Percentiles rank a stretch among this genome's conserved stretches.
Evolutionary conservation across 92 coral and sea anemone genomes (phyloP).

Genomic region (Siderastrea radians): DNA sequence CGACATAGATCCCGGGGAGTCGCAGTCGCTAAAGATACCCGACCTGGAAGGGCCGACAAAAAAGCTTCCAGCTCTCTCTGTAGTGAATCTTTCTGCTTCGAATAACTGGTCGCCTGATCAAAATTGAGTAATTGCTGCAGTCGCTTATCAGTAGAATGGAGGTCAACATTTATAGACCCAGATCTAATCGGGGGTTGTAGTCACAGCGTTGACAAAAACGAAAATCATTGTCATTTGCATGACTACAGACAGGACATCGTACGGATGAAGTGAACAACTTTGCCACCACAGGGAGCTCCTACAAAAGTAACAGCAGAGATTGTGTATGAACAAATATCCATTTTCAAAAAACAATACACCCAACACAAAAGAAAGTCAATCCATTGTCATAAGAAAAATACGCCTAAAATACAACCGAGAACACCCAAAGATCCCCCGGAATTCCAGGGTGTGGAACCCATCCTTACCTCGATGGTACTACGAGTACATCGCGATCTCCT

Average conservation of each 20-base stretch:
- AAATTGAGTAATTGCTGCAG: conserved; percentile 6
- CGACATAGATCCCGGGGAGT: no score
- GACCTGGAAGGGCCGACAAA: no score
- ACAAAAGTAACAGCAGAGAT: not conserved
- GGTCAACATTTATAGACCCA: not conserved
- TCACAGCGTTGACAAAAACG: conserved; percentile 48
- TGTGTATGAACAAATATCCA: not conserved
- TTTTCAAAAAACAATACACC: not conserved
- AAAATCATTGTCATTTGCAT: conserved; percentile 36
- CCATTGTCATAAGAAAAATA: not conserved
- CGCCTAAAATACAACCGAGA: not conserved
- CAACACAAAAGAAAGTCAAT: not conserved
- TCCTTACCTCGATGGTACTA: not conserved
- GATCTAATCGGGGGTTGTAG: not conserved
- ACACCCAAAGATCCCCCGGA: not conserved
- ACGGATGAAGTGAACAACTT: conserved; percentile 21
- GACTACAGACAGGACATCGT: conserved; percentile 32
- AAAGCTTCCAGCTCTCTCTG: no score
- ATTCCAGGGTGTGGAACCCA: not conserved
- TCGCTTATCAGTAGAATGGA: conserved; percentile 15
- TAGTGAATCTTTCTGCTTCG: no score
- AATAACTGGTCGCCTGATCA: no score
- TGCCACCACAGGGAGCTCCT: conserved; percentile 22
- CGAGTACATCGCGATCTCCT: not conserved
- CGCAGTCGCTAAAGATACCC: no score